These are phyloP conservation scores for Asarcornis scutulata DNA, from an alignment of 2,113 vertebrate genomes.

Conservation along the genomic window DNA sequence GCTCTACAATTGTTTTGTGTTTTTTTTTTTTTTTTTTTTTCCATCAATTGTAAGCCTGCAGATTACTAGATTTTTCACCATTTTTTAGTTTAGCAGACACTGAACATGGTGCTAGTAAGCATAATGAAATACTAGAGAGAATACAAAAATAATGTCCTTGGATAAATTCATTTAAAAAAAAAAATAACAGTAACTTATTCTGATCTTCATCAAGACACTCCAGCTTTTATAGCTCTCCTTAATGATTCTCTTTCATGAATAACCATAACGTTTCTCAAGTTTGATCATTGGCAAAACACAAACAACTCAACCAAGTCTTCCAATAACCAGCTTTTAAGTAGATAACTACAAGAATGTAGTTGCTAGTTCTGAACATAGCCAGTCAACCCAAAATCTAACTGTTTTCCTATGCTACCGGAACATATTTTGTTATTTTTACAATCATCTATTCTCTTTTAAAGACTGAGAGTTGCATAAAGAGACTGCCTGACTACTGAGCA, in stretches of 20 bases:
- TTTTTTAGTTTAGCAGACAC: neutral
- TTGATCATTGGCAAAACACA: neutral
- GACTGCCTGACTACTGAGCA: neutral
- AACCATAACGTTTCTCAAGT: neutral
- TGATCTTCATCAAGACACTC: neutral
- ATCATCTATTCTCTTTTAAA: neutral
- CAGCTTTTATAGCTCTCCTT: neutral
- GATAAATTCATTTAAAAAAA: neutral
- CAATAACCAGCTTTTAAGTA: neutral
- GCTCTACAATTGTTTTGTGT: neutral
- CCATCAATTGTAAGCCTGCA: neutral
- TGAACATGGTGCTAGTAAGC: neutral
- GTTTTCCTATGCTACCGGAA: neutral
- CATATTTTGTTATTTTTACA: neutral
- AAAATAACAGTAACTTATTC: constrained; percentile 15
- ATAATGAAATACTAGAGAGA: constrained; percentile 1
- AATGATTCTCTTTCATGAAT: neutral
- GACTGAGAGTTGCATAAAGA: neutral
- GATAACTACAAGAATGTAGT: neutral
- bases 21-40: constrained; percentile 1
- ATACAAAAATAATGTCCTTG: neutral
- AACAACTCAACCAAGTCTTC: neutral
- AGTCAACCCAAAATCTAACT: neutral
- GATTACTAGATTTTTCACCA: neutral
- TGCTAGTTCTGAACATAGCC: neutral